These are phyloP conservation scores for Clostera curtula DNA, from an alignment of 2,888 invertebrate genomes.

Conservation along the genomic window DNA sequence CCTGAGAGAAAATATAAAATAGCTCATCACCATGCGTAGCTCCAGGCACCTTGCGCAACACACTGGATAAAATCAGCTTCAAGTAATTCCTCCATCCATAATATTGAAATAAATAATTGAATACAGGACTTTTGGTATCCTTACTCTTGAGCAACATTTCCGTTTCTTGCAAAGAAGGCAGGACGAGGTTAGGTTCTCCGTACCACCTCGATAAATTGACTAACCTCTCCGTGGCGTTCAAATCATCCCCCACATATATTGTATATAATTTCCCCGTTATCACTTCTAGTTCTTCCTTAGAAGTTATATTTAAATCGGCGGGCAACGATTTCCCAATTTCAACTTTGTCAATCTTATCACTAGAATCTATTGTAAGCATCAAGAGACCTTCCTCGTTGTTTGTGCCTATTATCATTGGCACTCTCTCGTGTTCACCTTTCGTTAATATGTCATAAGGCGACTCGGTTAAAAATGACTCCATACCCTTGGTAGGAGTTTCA, in stretches of 20 bases:
- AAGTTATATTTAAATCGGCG: constrained; percentile 40
- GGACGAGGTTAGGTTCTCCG: constrained; percentile 38
- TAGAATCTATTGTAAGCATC: constrained; percentile 40
- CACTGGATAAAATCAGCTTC: constrained; percentile 24
- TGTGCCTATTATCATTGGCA: constrained; percentile 50
- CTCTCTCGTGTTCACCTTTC: constrained; percentile 44
- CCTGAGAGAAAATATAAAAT: constrained; percentile 51
- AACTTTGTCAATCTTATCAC: constrained; percentile 33
- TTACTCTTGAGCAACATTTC: constrained; percentile 35
- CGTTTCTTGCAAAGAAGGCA: constrained; percentile 39
- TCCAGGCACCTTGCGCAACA: constrained; percentile 26
- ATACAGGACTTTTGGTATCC: constrained; percentile 38
- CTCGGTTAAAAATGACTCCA: constrained; percentile 49
- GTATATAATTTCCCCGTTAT: constrained; percentile 34
- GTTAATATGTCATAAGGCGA: constrained; percentile 35
- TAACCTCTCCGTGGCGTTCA: constrained; percentile 31
- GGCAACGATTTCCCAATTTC: constrained; percentile 42
- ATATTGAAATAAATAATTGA: constrained; percentile 45
- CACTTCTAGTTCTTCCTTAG: constrained; percentile 23
- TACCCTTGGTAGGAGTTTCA: constrained; percentile 43
- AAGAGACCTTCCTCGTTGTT: constrained; percentile 48
- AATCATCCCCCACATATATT: constrained; percentile 50
- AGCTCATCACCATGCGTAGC: constrained; percentile 55
- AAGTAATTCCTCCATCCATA: constrained; percentile 37
- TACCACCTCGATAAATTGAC: constrained; percentile 41